Base-by-base conservation (phyloP, 2,797 vertebrate species). In the Botia kubotai region DNA sequence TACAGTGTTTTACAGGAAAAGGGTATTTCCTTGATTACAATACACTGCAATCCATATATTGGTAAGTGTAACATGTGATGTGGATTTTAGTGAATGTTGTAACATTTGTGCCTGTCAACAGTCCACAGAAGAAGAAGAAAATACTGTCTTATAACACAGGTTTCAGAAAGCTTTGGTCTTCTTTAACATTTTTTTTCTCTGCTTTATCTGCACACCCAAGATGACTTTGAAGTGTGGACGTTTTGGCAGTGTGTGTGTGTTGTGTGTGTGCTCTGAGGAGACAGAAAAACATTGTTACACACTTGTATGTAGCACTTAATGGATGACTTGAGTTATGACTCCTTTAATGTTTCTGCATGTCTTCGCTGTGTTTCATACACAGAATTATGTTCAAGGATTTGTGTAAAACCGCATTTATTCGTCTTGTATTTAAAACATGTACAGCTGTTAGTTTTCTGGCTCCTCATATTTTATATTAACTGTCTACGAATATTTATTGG, bases 181-280 rank as follows among this genome's bases (percentile, higher is more conserved):
- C 87, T 87, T 88, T 85, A 82, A 72, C 80, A 86, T 71, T 85
- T 79, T 85, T 81, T 80, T 77, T 84, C 84, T 68, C 5, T 23
- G 14, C 39, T 72, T 80, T 80, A 76, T 87, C 86, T 91, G 92
- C 90, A 91, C 90, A 82, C 89, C 75, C 75, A 65, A 72, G 78
- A 46, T 80, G 75, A 81, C 90, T 92, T 90, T 91, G 87, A 92
- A 91, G 89, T 87, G 77, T 6, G 26, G 77, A 76, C 89, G 88
- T 85, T 68, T 65, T 74, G 83, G 19, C 29, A 17, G 73, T 72
- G 72, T 57, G 84, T 73, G 81, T 69, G 53, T 21, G 48, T 29
- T 57, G 77, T 57, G 50, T 83, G 72, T 79, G 12, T 79, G 67
- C 67, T 67, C 23, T 76, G 62, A 58, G 69, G 17, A 36, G 39